Conservation (phyloP, 2,113 vertebrate species). For the Protobothrops mucrosquamatus region DNA sequence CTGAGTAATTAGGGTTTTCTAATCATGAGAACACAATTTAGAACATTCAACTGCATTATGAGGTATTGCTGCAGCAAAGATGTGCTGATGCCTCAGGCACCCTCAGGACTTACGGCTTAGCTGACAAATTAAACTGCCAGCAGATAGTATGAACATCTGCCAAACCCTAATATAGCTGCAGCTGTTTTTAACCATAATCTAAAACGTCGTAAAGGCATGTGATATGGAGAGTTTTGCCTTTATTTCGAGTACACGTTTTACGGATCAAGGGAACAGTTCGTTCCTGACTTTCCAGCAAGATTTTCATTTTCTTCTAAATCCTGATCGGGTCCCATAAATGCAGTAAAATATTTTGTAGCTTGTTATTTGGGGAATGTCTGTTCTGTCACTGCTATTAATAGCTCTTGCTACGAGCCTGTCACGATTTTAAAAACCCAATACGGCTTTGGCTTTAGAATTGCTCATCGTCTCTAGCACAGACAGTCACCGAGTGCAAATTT, state of each 20-base stretch:
- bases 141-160: neutral
- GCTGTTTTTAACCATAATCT: neutral
- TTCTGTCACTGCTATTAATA: conserved; percentile 22
- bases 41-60: neutral
- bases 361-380: neutral
- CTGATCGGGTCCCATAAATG: neutral
- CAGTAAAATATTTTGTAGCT: conserved; percentile 7
- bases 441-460: conserved; percentile 14
- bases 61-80: neutral
- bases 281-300: neutral
- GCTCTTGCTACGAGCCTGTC: conserved; percentile 8
- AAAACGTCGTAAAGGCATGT: conserved; percentile 11
- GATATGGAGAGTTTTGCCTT: neutral
- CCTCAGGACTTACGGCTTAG: neutral
- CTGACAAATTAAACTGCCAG: neutral
- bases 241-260: neutral
- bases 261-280: neutral
- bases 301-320: neutral
- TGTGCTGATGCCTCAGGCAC: neutral
- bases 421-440: conserved; percentile 23
- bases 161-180: neutral
- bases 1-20: neutral
- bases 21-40: neutral
- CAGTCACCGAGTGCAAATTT: neutral
- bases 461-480: conserved; percentile 18